Evolutionary conservation across 2,797 vertebrate genomes (phyloP).

Genomic region (Lepilemur septentrionalis): DNA sequence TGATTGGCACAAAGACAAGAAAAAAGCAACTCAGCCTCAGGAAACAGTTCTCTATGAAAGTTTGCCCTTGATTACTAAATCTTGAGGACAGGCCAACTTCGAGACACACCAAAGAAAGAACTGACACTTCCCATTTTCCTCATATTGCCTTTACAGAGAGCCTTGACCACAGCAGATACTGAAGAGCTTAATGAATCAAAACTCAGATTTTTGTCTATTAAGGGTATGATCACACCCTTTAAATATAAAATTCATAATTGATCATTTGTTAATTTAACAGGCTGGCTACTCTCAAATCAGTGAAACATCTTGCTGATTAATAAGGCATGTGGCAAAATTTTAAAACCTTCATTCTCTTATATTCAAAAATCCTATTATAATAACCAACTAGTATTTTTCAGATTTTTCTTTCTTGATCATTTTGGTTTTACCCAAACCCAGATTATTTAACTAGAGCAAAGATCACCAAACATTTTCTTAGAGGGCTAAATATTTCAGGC

Average conservation of each 20-base stretch:
- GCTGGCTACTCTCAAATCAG: not conserved
- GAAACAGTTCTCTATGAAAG: not conserved
- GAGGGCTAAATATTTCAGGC: not conserved
- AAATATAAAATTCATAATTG: conserved; percentile 11
- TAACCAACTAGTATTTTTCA: not conserved
- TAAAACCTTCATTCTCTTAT: not conserved
- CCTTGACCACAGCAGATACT: not conserved
- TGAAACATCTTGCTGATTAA: not conserved
- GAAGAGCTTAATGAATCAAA: not conserved
- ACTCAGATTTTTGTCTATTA: not conserved
- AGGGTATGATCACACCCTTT: not conserved
- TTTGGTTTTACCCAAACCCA: not conserved
- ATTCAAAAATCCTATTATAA: not conserved
- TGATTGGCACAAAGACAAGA: not conserved
- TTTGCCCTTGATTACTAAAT: not conserved
- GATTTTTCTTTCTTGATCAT: not conserved
- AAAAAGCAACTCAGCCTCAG: not conserved
- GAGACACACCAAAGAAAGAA: not conserved
- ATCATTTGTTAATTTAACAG: conserved; percentile 7
- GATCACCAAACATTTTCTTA: not conserved
- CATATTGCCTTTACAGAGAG: not conserved
- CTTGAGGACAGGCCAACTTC: not conserved
- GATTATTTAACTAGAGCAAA: conserved; percentile 25
- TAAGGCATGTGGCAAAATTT: not conserved
- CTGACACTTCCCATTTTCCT: not conserved